phyloP scores from a whole-genome alignment of 2,113 vertebrate species.

The Otocyon megalotis region DNA sequence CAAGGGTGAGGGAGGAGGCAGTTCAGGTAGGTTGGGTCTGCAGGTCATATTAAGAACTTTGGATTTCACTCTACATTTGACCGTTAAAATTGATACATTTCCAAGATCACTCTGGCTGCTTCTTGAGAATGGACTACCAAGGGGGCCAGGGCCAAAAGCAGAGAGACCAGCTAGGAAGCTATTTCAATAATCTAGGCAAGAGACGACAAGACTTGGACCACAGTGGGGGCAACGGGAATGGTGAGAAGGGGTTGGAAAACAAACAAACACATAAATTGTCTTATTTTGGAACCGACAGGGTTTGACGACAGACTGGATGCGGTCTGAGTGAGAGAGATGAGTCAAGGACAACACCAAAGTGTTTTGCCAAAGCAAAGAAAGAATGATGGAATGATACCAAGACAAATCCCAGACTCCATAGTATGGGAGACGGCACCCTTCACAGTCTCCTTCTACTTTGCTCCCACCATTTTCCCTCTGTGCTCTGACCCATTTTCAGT shows the following conservation, averaged over 20 bases:
- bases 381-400: not conserved
- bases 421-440: not conserved
- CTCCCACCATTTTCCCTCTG: not conserved
- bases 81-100: not conserved
- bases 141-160: not conserved
- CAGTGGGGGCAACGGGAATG: not conserved
- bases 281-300: not conserved
- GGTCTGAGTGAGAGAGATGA: not conserved
- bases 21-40: not conserved
- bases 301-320: not conserved
- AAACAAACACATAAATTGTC: not conserved
- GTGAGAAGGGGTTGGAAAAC: not conserved
- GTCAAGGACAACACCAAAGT: not conserved
- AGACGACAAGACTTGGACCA: not conserved
- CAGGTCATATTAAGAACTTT: not conserved
- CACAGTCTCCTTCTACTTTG: not conserved
- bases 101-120: not conserved
- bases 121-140: not conserved
- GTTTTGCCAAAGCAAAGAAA: not conserved
- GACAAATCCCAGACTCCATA: not conserved
- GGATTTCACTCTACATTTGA: not conserved
- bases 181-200: not conserved
- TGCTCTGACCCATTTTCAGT: not conserved
- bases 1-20: accelerated
- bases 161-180: not conserved